Percentiles rank a stretch among this genome's conserved stretches.
phyloP scores from a whole-genome alignment of 2,888 invertebrate species.

The Drosophila barbarae region DNA sequence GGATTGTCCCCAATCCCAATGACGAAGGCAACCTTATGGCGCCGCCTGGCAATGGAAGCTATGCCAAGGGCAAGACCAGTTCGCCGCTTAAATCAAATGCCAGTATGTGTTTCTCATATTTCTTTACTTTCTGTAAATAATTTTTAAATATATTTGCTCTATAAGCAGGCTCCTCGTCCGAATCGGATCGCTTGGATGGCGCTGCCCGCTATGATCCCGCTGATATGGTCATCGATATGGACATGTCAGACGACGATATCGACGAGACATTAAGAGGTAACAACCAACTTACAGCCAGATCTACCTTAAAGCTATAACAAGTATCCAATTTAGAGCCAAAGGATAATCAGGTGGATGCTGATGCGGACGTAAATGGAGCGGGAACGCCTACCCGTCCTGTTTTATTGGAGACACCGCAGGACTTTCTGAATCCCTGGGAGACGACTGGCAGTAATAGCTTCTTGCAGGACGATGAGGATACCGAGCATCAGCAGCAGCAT shows the following conservation, averaged over 20 bases:
- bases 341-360: constrained; percentile 44
- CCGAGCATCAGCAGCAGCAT: constrained; percentile 42
- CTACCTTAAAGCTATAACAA: background rate
- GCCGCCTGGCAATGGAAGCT: constrained; percentile 53
- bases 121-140: background rate
- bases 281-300: background rate
- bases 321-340: constrained; percentile 43
- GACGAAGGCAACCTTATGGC: constrained; percentile 61
- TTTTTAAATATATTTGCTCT: background rate
- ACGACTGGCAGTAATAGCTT: constrained; percentile 48
- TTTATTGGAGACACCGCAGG: constrained; percentile 73
- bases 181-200: constrained; percentile 72
- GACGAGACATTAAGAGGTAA: constrained; percentile 79
- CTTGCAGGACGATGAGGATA: constrained; percentile 50
- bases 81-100: constrained; percentile 75
- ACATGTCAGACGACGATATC: constrained; percentile 89
- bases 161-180: constrained; percentile 70
- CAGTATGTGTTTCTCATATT: constrained; percentile 56
- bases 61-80: constrained; percentile 46
- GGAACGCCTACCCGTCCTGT: constrained; percentile 63
- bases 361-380: constrained; percentile 53
- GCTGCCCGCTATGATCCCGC: constrained; percentile 79
- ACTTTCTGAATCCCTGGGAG: constrained; percentile 73
- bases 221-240: constrained; percentile 92
- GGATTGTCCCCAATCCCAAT: constrained; percentile 45